A percentile compares a stretch with the other conserved stretches of the same genome.
phyloP scores from a whole-genome alignment of 1,140 invertebrate species.

The Lutraria rhynchaena region DNA sequence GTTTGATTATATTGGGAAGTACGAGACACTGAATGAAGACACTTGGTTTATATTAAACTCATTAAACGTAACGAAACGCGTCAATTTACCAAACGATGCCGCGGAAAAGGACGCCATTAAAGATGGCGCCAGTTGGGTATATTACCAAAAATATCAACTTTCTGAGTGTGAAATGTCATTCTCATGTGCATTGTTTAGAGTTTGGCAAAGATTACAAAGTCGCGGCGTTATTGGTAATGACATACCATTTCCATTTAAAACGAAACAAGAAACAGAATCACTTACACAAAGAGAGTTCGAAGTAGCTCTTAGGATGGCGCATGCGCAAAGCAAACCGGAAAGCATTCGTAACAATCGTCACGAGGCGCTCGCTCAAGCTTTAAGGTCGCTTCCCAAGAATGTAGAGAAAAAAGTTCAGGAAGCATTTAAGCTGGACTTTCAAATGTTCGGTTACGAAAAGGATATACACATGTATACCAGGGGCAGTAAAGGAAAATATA shows the following conservation, averaged over 20 bases:
- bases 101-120: slow-evolving; percentile 17
- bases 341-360: neutral
- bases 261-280: neutral
- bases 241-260: slow-evolving; percentile 9
- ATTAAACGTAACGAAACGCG: slow-evolving; percentile 3
- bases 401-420: neutral
- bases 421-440: slow-evolving; percentile 36
- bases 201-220: slow-evolving; percentile 32
- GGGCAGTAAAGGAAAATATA: neutral
- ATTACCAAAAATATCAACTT: slow-evolving; percentile 10
- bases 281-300: slow-evolving; percentile 17
- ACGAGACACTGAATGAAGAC: slow-evolving; percentile 41
- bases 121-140: slow-evolving; percentile 20
- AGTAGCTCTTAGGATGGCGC: neutral
- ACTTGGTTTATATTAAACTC: slow-evolving; percentile 4
- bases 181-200: slow-evolving; percentile 34
- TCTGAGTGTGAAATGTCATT: slow-evolving; percentile 24
- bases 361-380: neutral
- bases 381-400: neutral
- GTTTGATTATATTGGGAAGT: slow-evolving; percentile 40
- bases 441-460: slow-evolving; percentile 29
- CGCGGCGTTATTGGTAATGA: slow-evolving; percentile 5
- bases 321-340: neutral
- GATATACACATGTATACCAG: neutral
- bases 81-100: neutral